Evolutionary conservation across 1,140 invertebrate species (phyloP).

Genomic region (Trichonephila inaurata): DNA sequence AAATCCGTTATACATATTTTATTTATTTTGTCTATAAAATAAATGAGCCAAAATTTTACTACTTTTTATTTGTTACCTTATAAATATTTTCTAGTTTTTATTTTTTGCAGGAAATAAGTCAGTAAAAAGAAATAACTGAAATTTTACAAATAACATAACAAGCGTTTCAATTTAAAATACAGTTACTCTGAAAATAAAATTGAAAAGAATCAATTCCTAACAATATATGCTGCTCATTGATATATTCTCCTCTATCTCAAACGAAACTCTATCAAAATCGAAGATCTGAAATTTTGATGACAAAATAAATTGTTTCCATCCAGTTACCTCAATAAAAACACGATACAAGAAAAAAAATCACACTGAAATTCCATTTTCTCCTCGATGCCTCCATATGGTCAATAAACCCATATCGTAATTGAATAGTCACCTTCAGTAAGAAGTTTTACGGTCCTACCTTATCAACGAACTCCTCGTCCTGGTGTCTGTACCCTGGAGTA

Average conservation of each 20-base stretch:
- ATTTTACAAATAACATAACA: too few relatives aligned
- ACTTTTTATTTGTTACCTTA: too few relatives aligned
- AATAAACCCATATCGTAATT: slow-evolving; percentile 35
- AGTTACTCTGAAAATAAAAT: too few relatives aligned
- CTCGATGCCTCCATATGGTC: background rate
- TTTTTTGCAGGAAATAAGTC: too few relatives aligned
- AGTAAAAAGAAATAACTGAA: too few relatives aligned
- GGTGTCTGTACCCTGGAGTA: background rate
- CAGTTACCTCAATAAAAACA: background rate
- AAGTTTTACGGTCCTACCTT: background rate
- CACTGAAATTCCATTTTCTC: background rate
- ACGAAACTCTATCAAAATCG: background rate
- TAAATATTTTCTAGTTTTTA: too few relatives aligned
- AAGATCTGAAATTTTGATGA: slow-evolving; percentile 22
- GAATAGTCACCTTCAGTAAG: slow-evolving; percentile 1
- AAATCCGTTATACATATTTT: too few relatives aligned
- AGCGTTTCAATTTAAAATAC: too few relatives aligned
- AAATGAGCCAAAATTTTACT: too few relatives aligned
- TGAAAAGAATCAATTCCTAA: too few relatives aligned
- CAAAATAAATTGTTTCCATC: slow-evolving; percentile 18
- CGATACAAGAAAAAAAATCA: background rate
- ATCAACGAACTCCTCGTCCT: background rate
- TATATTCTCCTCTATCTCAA: background rate
- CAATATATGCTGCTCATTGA: too few relatives aligned
- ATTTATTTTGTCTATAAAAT: too few relatives aligned